phyloP scores from a whole-genome alignment of 2,888 invertebrate genomes.

The Venustoraphidia nigricollis region DNA sequence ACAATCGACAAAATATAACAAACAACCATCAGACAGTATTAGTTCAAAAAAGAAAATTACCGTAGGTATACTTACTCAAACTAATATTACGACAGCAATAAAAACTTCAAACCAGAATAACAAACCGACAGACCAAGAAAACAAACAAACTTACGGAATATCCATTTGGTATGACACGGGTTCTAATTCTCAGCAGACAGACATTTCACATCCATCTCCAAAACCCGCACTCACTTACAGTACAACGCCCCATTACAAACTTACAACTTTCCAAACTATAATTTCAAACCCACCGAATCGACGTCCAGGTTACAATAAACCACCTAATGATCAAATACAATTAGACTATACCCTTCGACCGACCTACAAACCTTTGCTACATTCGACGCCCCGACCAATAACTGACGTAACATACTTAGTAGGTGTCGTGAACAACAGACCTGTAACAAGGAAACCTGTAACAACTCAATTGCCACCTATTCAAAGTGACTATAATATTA shows the following conservation, averaged over 20 bases:
- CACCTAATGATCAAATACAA: not conserved
- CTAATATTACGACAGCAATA: not conserved
- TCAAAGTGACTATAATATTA: no score
- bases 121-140: not conserved
- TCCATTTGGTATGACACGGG: constrained; percentile 2
- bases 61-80: no score
- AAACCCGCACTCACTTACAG: not conserved
- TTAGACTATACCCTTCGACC: not conserved
- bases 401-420: constrained; percentile 1
- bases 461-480: no score
- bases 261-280: constrained; percentile 1
- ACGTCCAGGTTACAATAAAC: not conserved
- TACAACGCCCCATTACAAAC: not conserved
- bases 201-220: not conserved
- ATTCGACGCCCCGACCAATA: no score
- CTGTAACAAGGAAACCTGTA: not conserved
- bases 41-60: no score
- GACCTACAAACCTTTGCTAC: no score
- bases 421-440: not conserved
- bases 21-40: no score
- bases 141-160: not conserved
- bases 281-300: not conserved
- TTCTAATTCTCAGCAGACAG: not conserved
- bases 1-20: no score
- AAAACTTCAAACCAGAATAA: not conserved